Base-by-base conservation (phyloP, 35 echinoderm and acorn worm genomes). In the Apostichopus japonicus region DNA sequence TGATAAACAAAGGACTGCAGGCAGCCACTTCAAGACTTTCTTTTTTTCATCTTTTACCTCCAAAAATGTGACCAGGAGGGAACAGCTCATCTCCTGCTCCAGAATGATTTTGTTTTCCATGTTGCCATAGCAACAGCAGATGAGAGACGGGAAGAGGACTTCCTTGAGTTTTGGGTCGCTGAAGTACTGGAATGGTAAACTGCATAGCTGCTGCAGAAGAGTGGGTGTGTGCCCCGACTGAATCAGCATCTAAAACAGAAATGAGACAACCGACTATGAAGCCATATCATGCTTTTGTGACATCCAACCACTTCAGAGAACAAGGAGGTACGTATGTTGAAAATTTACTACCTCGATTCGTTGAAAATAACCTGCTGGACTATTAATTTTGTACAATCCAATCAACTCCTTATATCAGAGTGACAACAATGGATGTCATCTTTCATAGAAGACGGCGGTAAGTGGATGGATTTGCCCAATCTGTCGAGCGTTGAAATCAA, bases 21-120 rank as follows among this genome's bases (percentile, higher is more conserved):
- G 71, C 16, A 75, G n/a, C 21, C 71, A 75, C 71, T 15, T n/a
- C 7, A 23, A 21, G 71, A 23, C 71, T 21, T 1, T 44, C 16
- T 44, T 44, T 44, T n/a, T 44, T 44, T 44, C 4, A 44, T 75
- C 15, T 75, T 19, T 94, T 90, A 98, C 95, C 94, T 98, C 96
- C 22, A 98, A 73, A 80, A 94, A 98, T 51, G 71, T 91, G 6
- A 90, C 93, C 15, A 98, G 82, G 17, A 98, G 92, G 5, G 95
- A 94, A 81, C 97, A 98, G 87, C 97, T 98, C 97, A 98, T 98
- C 92, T 98, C 97, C 71, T 98, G 97, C 83, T 98, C 93, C 65
- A 98, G 27, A 81, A 98, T 98, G 76, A 90, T 94, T 86, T 98
- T 98, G 79, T 95, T 98, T 78, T 94, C 95, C 24, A 8, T 44